Percentiles rank a stretch among this genome's conserved stretches.
Evolutionary conservation across 2,113 vertebrate genomes (phyloP).

Genomic region (Sitta europaea): DNA sequence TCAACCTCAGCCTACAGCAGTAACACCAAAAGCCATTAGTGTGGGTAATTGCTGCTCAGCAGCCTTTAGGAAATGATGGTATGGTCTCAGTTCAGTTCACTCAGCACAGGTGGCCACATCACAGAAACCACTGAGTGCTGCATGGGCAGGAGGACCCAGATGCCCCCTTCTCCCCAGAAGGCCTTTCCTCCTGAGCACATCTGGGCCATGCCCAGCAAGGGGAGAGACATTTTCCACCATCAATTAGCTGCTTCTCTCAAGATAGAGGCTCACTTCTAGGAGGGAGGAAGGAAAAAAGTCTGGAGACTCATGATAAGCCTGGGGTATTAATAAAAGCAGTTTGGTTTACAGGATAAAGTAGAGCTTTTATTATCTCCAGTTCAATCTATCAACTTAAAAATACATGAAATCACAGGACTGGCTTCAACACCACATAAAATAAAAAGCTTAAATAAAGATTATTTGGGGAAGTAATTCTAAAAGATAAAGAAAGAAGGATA

Average conservation of each 20-base stretch:
- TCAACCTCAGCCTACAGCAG: background rate
- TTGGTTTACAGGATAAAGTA: slow-evolving; percentile 6
- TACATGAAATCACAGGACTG: background rate
- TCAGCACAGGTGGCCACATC: background rate
- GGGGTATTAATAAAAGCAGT: background rate
- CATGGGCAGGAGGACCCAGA: accelerated
- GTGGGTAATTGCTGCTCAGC: background rate
- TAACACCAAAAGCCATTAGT: background rate
- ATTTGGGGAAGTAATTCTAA: background rate
- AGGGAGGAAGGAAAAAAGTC: background rate
- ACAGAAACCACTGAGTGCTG: background rate
- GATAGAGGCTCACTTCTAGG: background rate
- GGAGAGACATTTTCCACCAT: background rate
- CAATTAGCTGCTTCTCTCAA: background rate
- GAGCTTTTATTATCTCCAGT: slow-evolving; percentile 3
- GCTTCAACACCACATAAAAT: background rate
- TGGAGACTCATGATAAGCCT: background rate
- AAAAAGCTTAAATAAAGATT: slow-evolving; percentile 19
- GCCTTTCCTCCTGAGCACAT: background rate
- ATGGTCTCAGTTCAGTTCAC: background rate
- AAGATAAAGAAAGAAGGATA: slow-evolving; percentile 13
- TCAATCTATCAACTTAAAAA: background rate
- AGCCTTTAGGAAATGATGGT: background rate
- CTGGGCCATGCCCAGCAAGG: accelerated
- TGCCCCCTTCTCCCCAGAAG: background rate